Evolutionary conservation across 2,888 invertebrate species (phyloP).

Genomic region (Nomada ruficornis): DNA sequence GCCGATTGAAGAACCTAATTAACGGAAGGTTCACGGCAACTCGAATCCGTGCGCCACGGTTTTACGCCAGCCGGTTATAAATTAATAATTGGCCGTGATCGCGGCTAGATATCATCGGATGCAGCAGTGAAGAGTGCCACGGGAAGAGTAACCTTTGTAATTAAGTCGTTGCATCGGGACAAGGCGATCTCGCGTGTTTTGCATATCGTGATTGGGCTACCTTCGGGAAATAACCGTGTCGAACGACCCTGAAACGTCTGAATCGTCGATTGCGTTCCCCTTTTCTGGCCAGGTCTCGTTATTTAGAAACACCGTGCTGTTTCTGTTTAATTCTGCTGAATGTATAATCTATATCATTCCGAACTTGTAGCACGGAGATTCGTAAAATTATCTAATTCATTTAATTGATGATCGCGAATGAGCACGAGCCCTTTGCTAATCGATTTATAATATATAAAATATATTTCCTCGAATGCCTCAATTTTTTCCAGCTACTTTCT

Average conservation of each 20-base stretch:
- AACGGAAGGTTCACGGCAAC: constrained; percentile 70
- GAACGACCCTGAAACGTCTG: constrained; percentile 35
- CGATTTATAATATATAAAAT: no score
- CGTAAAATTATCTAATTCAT: no score
- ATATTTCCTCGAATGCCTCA: no score
- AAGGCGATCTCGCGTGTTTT: constrained; percentile 30
- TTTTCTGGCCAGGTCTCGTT: no score
- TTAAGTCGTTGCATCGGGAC: constrained; percentile 50
- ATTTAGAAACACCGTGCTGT: no score
- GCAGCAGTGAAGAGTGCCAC: constrained; percentile 30
- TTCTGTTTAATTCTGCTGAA: no score
- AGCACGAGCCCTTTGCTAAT: no score
- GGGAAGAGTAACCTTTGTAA: constrained; percentile 62
- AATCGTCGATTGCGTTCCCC: constrained; percentile 1
- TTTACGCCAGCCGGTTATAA: constrained; percentile 64
- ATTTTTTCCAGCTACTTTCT: no score
- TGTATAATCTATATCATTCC: no score
- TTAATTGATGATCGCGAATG: no score
- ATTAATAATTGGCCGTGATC: constrained; percentile 75
- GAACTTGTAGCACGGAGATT: no score
- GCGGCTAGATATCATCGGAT: constrained; percentile 55
- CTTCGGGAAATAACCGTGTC: constrained; percentile 34
- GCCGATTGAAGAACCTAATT: constrained; percentile 84
- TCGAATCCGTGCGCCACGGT: constrained; percentile 51
- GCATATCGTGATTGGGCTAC: constrained; percentile 40